These are phyloP conservation scores for Dioctria rufipes DNA, from an alignment of 2,888 invertebrate species.

Conservation along the genomic window DNA sequence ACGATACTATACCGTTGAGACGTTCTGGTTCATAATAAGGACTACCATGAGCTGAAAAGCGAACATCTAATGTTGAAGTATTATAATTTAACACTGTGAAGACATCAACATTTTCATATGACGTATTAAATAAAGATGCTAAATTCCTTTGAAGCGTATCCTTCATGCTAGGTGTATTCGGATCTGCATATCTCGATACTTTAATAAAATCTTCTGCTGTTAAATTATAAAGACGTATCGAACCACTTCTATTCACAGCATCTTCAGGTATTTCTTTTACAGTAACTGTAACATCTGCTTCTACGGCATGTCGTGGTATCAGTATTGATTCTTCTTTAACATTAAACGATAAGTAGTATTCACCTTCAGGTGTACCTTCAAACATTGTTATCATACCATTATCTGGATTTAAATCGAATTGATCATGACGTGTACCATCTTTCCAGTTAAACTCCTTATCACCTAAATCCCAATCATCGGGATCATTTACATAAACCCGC, in stretches of 20 bases:
- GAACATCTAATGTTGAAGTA: conserved; percentile 81
- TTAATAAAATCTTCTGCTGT: conserved; percentile 90
- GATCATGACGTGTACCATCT: conserved; percentile 72
- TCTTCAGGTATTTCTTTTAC: conserved; percentile 92
- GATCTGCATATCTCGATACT: conserved; percentile 65
- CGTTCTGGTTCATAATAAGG: conserved; percentile 93
- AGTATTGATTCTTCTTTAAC: conserved; percentile 79
- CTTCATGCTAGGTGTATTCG: conserved; percentile 67
- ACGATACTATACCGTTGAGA: conserved; percentile 87
- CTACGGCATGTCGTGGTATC: conserved; percentile 79
- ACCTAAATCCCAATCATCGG: conserved; percentile 96
- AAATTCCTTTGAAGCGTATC: conserved; percentile 74
- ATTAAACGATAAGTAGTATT: conserved; percentile 82
- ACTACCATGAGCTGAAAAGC: conserved; percentile 94
- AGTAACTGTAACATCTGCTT: conserved; percentile 88
- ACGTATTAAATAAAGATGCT: conserved; percentile 82
- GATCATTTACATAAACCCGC: conserved; percentile 88
- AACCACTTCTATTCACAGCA: conserved; percentile 93
- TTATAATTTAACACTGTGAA: conserved; percentile 88
- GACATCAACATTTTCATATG: conserved; percentile 89
- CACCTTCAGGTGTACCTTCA: conserved; percentile 81
- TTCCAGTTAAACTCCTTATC: conserved; percentile 91
- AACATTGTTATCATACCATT: conserved; percentile 93
- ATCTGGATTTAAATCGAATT: conserved; percentile 81
- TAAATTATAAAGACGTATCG: conserved; percentile 85